These are phyloP conservation scores for Oxyruncus cristatus DNA, from an alignment of 2,113 vertebrate genomes.

Conservation along the genomic window DNA sequence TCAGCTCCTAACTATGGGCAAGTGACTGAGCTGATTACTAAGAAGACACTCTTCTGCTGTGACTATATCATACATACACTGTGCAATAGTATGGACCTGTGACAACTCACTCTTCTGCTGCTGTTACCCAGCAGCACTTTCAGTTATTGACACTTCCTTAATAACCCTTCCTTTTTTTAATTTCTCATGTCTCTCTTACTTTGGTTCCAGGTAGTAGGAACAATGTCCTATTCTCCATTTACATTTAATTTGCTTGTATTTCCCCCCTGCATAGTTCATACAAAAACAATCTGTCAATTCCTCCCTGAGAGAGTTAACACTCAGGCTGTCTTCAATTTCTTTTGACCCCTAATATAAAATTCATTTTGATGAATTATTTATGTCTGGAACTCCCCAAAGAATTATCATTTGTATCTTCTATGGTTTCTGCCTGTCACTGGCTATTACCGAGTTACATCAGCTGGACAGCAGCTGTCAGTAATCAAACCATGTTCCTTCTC, in stretches of 20 bases:
- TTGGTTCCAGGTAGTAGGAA: neutral
- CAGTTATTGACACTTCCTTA: neutral
- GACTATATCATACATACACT: neutral
- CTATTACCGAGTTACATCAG: slow-evolving; percentile 7
- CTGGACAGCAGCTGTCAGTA: slow-evolving; percentile 45
- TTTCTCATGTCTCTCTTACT: neutral
- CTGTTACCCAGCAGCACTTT: neutral
- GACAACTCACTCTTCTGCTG: neutral
- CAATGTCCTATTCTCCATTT: neutral
- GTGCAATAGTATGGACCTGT: neutral
- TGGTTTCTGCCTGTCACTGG: slow-evolving; percentile 16
- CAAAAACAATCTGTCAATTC: slow-evolving; percentile 29
- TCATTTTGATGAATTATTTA: slow-evolving; percentile 65
- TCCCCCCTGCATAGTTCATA: neutral
- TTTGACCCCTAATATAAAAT: slow-evolving; percentile 52
- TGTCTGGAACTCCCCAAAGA: slow-evolving; percentile 40
- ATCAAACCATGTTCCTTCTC: neutral
- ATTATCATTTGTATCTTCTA: slow-evolving; percentile 44
- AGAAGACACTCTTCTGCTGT: neutral
- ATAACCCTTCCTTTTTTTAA: neutral
- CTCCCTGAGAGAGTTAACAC: slow-evolving; percentile 38
- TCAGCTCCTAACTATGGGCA: neutral
- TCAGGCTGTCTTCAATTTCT: slow-evolving; percentile 49
- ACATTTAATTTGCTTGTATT: slow-evolving; percentile 18
- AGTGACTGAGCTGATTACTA: neutral